Base-by-base conservation (phyloP, 2,797 vertebrate genomes). In the Chaetophractus vellerosus region DNA sequence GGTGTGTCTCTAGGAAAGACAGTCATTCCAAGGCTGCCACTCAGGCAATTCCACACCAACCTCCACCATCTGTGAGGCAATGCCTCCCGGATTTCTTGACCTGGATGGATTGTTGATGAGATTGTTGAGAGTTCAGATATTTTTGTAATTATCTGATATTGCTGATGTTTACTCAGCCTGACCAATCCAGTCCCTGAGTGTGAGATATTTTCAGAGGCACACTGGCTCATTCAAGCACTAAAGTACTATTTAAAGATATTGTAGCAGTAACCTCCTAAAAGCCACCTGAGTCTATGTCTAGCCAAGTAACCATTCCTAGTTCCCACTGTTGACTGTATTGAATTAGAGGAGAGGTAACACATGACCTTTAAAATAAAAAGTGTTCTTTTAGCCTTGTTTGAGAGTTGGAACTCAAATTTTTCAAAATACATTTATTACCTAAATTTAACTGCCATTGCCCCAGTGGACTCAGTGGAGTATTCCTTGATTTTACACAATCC, bases 171-270 rank as follows among this genome's bases (percentile, higher is more conserved):
- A 31, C 55, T 80, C 63, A 68, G 33, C 41, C 61, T 57, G n/a
- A 91, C 26, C 69, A 26, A 63, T 33, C 21, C 48, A 72, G 33
- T 93, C 57, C 66, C 83, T 75, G 41, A 23, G 6, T 72, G 45
- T 69, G 33, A 93, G 15, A 61, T 88, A 95, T 92, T 96, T 94
- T 93, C 90, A 95, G 89, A 91, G 50, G 9, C 38, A 69, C 2
- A 38, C 28, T 94, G 90, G 96, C 59, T 93, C 93, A 92, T 79
- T 79, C 36, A 88, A 83, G 45, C 12, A 71, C 88, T 85, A 21
- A 96, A 88, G 64, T 48, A 36, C 68, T 86, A 74, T 89, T 90
- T 88, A 86, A 86, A 64, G 33, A n/a, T 55, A 50, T 3, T 86
- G 23, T 1, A 86, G 12, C 38, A 33, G 1, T 84, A 57, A 95